Evolutionary conservation across 2,888 invertebrate genomes (phyloP).

Genomic region (Hydrotaea diabolus): DNA sequence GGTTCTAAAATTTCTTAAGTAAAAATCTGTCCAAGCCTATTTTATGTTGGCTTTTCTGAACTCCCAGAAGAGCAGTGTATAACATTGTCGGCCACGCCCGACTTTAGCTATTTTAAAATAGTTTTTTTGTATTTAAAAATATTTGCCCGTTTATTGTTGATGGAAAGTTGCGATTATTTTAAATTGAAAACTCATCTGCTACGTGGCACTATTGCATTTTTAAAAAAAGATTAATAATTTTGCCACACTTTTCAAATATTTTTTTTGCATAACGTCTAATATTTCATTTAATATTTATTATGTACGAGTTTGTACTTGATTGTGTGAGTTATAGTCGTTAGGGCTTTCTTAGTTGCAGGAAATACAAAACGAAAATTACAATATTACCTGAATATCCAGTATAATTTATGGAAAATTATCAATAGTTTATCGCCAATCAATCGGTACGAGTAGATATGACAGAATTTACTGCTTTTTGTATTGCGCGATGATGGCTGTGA

Average conservation of each 20-base stretch:
- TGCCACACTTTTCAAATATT: too few species aligned
- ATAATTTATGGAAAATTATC: background rate
- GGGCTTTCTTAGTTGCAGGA: background rate
- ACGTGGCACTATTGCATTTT: background rate
- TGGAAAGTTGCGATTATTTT: background rate
- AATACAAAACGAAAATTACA: slow-evolving; percentile 1
- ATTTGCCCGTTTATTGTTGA: background rate
- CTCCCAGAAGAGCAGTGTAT: too few species aligned
- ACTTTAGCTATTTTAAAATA: too few species aligned
- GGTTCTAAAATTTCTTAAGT: too few species aligned
- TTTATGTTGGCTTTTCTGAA: too few species aligned
- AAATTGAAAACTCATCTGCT: background rate
- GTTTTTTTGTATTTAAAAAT: too few species aligned
- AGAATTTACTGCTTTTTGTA: slow-evolving; percentile 6
- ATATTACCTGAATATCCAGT: background rate
- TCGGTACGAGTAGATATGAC: background rate
- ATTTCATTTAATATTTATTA: too few species aligned
- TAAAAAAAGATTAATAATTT: too few species aligned
- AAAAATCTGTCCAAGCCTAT: too few species aligned
- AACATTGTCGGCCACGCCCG: too few species aligned
- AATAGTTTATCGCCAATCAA: slow-evolving; percentile 26
- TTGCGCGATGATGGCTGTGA: slow-evolving; percentile 16
- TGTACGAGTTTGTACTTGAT: too few species aligned
- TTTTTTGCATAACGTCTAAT: too few species aligned
- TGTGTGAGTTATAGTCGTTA: background rate